Conservation (phyloP, 2,888 invertebrate species). For the Diaperis boleti region DNA sequence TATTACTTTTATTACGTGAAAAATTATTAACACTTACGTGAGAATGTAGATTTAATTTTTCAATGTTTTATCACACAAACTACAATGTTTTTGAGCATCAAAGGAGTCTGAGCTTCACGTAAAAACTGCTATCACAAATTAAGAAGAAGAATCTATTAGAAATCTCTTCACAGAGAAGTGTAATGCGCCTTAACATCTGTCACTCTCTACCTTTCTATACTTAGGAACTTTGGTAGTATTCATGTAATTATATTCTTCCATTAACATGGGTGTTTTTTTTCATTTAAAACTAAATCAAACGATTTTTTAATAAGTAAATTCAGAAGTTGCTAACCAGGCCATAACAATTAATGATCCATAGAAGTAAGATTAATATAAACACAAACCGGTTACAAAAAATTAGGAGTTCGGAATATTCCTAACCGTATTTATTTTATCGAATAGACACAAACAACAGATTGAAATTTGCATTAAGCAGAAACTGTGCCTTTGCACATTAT, state of each 20-base stretch:
- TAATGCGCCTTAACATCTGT: constrained; percentile 9
- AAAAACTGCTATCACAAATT: constrained; percentile 4
- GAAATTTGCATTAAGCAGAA: no score
- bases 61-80: background rate
- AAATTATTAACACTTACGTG: no score
- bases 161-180: constrained; percentile 6
- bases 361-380: no score
- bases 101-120: no score
- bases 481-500: no score
- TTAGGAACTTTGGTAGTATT: background rate
- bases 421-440: no score
- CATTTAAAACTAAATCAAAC: background rate
- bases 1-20: no score
- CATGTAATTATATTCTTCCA: constrained; percentile 6
- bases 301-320: constrained; percentile 10
- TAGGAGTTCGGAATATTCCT: no score
- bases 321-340: background rate
- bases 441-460: no score
- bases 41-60: no score
- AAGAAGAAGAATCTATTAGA: constrained; percentile 8
- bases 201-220: constrained; percentile 25
- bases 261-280: constrained; percentile 4
- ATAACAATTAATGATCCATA: constrained; percentile 1
- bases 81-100: background rate
- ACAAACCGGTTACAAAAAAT: no score